Evolutionary conservation across 2,888 invertebrate species (phyloP), one percentile per base, ranked within the genome.

Genomic region (Ichneumon xanthorius): DNA sequence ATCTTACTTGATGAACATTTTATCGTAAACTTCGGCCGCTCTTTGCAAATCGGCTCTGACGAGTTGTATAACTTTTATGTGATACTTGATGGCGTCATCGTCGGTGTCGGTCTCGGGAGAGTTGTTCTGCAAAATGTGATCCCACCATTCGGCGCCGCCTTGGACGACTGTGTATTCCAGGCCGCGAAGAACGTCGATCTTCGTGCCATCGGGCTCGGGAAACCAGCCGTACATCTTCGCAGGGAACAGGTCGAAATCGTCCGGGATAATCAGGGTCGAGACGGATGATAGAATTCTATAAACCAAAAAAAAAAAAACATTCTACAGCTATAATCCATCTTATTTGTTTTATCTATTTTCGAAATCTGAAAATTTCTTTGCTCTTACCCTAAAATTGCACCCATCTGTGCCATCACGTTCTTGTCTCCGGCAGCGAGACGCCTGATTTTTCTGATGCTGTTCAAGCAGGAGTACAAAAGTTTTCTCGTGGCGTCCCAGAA

Each of bases 401-500:
- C 95, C 0, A 97, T 94, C 85, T 97, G 96, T 90, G 96, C 96
- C 91, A 97, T 95, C 14, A 96, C 95, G 76, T 95, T 96, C 91
- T 96, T 97, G 89, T 97, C 97, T 61, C 96, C 96, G 19, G 96
- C 95, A 11, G 96, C 95, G 92, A 97, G 96, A 91, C 96, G 97
- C 87, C 97, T 95, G 48, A 98, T 95, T 93, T 97, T 97, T 85
- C 97, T 95, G 71, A 98, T 95, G 82, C 96, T 95, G 88, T 96
- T 96, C 90, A 96, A 96, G 91, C 97, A 97, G 0, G 97, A 97
- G 3, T 97, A 97, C 14, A 98, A 93, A 7, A 98, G 92, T 92
- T 97, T 97, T 90, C 96, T 97, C 0, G 96, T 96, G 0, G 96
- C 96, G 86, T 97, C 97, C 98, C 98, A 98, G 92, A 97, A 98